Base-by-base conservation (phyloP, 2,888 invertebrate genomes). In the Colostygia pectinataria region DNA sequence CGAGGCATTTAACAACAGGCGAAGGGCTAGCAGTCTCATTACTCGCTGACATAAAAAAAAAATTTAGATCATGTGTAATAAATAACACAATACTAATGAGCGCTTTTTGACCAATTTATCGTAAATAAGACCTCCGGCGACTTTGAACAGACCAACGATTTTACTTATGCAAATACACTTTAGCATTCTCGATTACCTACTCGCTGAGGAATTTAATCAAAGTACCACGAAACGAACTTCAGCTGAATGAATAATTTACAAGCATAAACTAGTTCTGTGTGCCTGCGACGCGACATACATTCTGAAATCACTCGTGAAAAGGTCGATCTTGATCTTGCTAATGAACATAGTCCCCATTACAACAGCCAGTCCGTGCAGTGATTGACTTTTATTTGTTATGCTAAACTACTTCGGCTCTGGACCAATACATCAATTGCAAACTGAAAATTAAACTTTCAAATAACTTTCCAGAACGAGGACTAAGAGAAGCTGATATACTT, bases 261-360 rank as follows among this genome's bases (percentile, higher is more conserved):
- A 57, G 65, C 55, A 59, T 63, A 62, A 66, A 67, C 65, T 70
- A 65, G 66, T 61, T 65, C 59, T 61, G 62, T 71, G 62, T 59
- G 57, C 53, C 44, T 46, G 55, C 57, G 60, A 59, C 56, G 55
- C 61, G 58, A 51, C 61, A 62, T 59, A 58, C 41, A 67, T 62
- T 57, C 63, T 55, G 51, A 66, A 64, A 60, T 57, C 58, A 59
- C 56, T 62, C 58, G 66, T 57, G 57, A 67, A 69, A 63, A 63
- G 51, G 60, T 62, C 59, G 55, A 62, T 63, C 66, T 68, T 59
- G 59, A 53, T 37, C 31, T 29, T 14, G 20, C 33, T 46, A 51
- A 53, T 55, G 47, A 57, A 59, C 50, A 53, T 46, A 39, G 12
- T 32, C 25, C 37, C 18, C 42, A 28, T 23, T 27, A 34, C 14